phyloP scores from a whole-genome alignment of 2,113 vertebrate genomes.

The Corythoichthys haematopterus region DNA sequence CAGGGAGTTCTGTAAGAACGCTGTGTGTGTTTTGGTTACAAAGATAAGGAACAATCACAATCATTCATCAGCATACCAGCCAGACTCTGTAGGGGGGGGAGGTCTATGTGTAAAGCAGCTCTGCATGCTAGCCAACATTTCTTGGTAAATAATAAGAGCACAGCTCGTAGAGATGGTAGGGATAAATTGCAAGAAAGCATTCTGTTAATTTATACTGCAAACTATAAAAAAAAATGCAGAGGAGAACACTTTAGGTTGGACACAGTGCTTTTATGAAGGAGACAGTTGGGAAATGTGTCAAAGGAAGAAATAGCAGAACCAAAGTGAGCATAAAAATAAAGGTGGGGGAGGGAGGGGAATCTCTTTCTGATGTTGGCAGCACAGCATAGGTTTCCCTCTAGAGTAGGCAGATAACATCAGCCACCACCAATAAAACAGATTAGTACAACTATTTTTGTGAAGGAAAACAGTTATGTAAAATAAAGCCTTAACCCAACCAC shows the following conservation, averaged over 20 bases:
- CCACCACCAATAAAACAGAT: conserved; percentile 21
- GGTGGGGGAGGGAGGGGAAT: conserved; percentile 5
- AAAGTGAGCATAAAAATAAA: conserved; percentile 40
- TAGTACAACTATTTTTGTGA: not conserved
- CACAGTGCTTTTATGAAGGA: conserved; percentile 8
- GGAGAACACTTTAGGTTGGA: not conserved
- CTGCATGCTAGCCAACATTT: conserved; percentile 34
- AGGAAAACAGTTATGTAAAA: not conserved
- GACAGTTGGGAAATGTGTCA: conserved; percentile 16
- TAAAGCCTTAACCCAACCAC: not conserved
- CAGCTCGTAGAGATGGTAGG: conserved; percentile 27
- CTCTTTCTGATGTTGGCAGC: conserved; percentile 36
- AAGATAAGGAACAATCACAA: conserved; percentile 50
- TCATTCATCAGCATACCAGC: conserved; percentile 60
- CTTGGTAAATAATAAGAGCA: conserved; percentile 38
- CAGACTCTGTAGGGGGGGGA: conserved; percentile 50
- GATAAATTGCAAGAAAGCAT: not conserved
- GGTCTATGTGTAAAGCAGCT: not conserved
- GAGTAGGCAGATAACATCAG: conserved; percentile 49
- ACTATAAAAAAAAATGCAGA: conserved; percentile 6
- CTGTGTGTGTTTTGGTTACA: conserved; percentile 39
- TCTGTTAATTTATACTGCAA: not conserved
- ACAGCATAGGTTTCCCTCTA: conserved; percentile 35
- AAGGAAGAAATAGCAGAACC: conserved; percentile 28
- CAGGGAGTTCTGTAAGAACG: conserved; percentile 20